Percentiles rank a stretch among this genome's conserved stretches.
Conservation (phyloP, 2,113 vertebrate species). For the Vombatus ursinus region DNA sequence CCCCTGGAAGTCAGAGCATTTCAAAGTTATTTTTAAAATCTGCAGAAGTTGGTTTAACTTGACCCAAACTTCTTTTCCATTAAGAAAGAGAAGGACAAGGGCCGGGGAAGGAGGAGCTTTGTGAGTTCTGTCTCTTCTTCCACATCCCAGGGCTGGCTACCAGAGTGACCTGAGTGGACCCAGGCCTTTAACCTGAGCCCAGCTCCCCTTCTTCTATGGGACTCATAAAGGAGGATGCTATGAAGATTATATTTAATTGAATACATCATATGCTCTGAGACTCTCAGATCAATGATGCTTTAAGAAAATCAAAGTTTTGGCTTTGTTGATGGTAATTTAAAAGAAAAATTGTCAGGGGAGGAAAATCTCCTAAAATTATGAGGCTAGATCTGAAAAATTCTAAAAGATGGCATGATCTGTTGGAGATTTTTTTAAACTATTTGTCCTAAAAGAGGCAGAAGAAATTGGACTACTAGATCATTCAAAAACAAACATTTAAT, state of each 20-base stretch:
- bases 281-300: conserved; percentile 16
- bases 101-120: not conserved
- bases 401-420: conserved; percentile 4
- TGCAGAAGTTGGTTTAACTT: conserved; percentile 18
- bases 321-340: not conserved
- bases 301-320: not conserved
- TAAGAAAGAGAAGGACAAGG: not conserved
- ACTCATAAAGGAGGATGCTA: not conserved
- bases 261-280: conserved; percentile 15
- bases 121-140: not conserved
- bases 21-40: conserved; percentile 23
- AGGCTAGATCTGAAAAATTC: conserved; percentile 23
- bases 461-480: not conserved
- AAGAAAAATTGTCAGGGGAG: not conserved
- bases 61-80: not conserved
- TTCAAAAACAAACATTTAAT: not conserved
- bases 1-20: conserved; percentile 12
- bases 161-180: not conserved
- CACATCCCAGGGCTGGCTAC: not conserved
- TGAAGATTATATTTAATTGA: conserved; percentile 11
- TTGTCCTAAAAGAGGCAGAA: not conserved
- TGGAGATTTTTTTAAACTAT: not conserved
- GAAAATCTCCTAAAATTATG: conserved; percentile 27
- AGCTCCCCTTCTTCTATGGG: not conserved
- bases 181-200: not conserved